Base-by-base conservation (phyloP, 2,113 vertebrate species). In the Eclectus roratus region DNA sequence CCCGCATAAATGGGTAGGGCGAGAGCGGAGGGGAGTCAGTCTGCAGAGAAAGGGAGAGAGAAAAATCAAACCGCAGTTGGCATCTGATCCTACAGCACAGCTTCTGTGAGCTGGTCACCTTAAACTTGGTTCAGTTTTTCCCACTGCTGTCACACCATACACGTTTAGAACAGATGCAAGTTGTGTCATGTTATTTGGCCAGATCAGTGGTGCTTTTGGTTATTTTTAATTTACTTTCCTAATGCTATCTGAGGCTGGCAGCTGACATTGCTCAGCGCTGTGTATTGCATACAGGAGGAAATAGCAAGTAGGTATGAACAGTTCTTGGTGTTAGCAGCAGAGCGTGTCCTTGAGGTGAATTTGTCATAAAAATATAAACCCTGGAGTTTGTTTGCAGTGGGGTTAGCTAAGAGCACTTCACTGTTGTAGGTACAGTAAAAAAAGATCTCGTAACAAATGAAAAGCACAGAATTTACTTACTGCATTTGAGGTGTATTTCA, bases 1-100 rank as follows among this genome's bases (percentile, higher is more conserved):
- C 97, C 95, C 98, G 97, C 65, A 99, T 88, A 10, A 97, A 98
- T 0, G 99, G 99, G 83, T 98, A 99, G 0, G 99, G 99, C 0
- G 98, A 99, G 14, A 99, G 98, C 2, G 98, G 98, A 9, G 99
- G 98, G 8, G 98, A 96, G 7, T 99, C 98, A 1, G 78, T 86
- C 99, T 99, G 96, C 44, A 50, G 49, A 50, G 49, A 27, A 50
- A 50, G 49, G 24, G 65, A 94, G 83, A 90, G 11, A 37, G 65
- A 3, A 27, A 4, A 24, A 18, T 2, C 49, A 50, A 25, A 50
- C 49, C 13, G 49, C 49, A 27, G 49, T 50, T 50, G 49, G 49
- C 13, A 8, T 50, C 49, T 50, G 49, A 50, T 27, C 49, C 49
- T 50, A 27, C n/a, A 66, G 43, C 3, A 9, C 17, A 10, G 39